These are phyloP conservation scores for Hyla sarda DNA, from an alignment of 2,113 vertebrate species.

Conservation along the genomic window DNA sequence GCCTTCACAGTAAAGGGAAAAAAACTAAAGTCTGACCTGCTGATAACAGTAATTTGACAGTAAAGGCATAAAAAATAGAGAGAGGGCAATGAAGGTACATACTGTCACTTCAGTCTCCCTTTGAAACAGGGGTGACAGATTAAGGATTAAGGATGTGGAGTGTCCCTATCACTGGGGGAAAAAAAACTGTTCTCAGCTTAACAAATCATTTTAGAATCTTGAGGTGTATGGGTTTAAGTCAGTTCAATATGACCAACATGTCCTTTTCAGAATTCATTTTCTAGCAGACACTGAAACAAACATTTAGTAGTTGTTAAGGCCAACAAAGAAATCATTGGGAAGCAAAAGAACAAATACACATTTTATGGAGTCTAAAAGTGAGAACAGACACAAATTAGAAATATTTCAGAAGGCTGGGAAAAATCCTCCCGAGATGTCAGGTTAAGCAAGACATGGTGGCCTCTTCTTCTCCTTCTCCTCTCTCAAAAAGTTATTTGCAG, in stretches of 20 bases:
- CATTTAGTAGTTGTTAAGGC: conserved; percentile 18
- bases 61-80: conserved; percentile 15
- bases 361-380: neutral
- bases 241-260: conserved; percentile 24
- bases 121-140: conserved; percentile 29
- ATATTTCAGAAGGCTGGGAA: neutral
- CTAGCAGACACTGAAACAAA: neutral
- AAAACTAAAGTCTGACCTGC: conserved; percentile 33
- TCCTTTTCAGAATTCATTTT: conserved; percentile 48
- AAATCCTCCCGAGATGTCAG: neutral
- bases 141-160: conserved; percentile 36
- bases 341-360: neutral
- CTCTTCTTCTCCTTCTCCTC: neutral
- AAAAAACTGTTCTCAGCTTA: conserved; percentile 17
- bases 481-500: neutral
- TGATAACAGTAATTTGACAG: conserved; percentile 51
- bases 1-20: conserved; percentile 16
- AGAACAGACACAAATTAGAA: neutral
- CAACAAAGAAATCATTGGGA: neutral
- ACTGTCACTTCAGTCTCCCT: neutral
- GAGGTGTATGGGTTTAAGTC: conserved; percentile 49
- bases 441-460: neutral
- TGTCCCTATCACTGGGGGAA: conserved; percentile 32
- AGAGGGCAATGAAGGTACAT: neutral
- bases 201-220: conserved; percentile 40